phyloP scores from a whole-genome alignment of 2,113 vertebrate species.

The Motacilla alba region DNA sequence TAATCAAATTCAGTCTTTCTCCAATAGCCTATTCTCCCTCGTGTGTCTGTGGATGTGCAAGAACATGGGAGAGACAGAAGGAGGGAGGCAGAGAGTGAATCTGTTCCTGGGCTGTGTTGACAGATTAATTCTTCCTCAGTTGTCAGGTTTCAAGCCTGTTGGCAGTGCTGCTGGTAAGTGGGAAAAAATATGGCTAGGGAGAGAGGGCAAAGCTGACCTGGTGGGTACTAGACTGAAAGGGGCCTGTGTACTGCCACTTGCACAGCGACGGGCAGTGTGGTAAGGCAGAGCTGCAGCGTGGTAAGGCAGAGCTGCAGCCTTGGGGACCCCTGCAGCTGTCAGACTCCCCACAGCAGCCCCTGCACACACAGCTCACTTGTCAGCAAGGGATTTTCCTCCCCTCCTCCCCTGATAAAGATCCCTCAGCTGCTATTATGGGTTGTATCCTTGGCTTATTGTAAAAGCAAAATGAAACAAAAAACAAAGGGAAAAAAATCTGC shows the following conservation, averaged over 20 bases:
- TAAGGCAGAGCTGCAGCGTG: not conserved
- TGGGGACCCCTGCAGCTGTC: not conserved
- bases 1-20: not conserved
- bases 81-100: not conserved
- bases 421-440: conserved; percentile 26
- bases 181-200: not conserved
- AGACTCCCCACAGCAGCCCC: not conserved
- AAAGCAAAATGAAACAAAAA: not conserved
- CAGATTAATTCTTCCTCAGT: conserved; percentile 55
- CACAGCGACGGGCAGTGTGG: fast-evolving
- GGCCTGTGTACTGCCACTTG: not conserved
- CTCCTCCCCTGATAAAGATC: conserved; percentile 18
- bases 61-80: not conserved
- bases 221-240: not conserved
- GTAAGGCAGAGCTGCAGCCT: not conserved
- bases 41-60: not conserved
- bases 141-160: conserved; percentile 56
- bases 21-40: not conserved
- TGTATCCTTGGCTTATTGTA: conserved; percentile 1
- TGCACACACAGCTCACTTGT: not conserved
- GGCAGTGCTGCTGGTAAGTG: conserved; percentile 57
- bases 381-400: not conserved
- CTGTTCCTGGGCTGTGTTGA: conserved; percentile 6
- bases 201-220: not conserved
- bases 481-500: not conserved